Conservation (phyloP, 2,113 vertebrate species). For the Solea solea region DNA sequence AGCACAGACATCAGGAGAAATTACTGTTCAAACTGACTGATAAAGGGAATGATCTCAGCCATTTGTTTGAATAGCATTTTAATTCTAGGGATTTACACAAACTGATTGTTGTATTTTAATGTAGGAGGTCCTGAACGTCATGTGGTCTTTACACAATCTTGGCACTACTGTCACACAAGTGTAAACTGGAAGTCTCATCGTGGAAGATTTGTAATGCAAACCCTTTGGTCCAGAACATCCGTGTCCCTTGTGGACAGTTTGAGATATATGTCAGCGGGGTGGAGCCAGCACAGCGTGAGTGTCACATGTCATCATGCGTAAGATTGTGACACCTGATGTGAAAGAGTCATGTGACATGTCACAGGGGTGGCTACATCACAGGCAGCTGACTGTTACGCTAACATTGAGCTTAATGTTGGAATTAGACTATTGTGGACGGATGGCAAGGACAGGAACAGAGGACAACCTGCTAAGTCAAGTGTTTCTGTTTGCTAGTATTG, state of each 20-base stretch:
- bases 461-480: not conserved
- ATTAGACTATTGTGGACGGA: not conserved
- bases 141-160: conserved; percentile 4
- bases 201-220: conserved; percentile 33
- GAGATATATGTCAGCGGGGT: conserved; percentile 53
- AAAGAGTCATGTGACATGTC: conserved; percentile 50
- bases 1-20: not conserved
- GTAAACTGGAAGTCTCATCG: conserved; percentile 22
- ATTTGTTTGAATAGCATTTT: too few relatives aligned
- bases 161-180: conserved; percentile 10
- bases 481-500: not conserved
- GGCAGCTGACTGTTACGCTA: conserved; percentile 47
- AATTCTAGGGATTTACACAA: conserved; percentile 4
- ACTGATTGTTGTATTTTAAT: not conserved
- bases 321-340: conserved; percentile 29
- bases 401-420: conserved; percentile 7
- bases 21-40: not conserved
- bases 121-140: not conserved
- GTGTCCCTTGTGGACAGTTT: conserved; percentile 44
- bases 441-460: not conserved
- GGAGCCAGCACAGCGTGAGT: conserved; percentile 36
- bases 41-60: too few relatives aligned
- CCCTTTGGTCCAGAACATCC: conserved; percentile 29
- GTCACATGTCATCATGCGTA: conserved; percentile 55
- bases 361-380: conserved; percentile 48